phyloP scores from a whole-genome alignment of 1,140 invertebrate genomes.

The Diorhabda sublineata region DNA sequence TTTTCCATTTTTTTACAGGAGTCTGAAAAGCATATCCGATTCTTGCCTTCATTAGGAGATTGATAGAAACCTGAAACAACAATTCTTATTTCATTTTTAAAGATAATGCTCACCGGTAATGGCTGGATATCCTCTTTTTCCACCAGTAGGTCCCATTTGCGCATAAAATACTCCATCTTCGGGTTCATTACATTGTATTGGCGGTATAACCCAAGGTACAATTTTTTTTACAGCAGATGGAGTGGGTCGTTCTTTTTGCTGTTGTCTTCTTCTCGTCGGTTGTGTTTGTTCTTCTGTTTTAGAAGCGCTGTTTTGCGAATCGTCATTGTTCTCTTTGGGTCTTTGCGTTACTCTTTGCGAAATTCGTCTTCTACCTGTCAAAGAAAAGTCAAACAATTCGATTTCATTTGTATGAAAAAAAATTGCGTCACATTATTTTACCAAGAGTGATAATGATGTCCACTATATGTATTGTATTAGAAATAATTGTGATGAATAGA shows the following conservation, averaged over 20 bases:
- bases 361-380: background rate
- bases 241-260: slow-evolving; percentile 52
- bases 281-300: slow-evolving; percentile 16
- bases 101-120: slow-evolving; percentile 64
- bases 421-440: no score
- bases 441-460: no score
- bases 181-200: slow-evolving; percentile 83
- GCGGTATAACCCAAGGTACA: slow-evolving; percentile 77
- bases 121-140: slow-evolving; percentile 78
- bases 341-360: background rate
- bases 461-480: no score
- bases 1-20: no score
- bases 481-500: no score
- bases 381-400: no score
- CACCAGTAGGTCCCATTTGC: slow-evolving; percentile 86
- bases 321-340: background rate
- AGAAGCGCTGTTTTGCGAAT: slow-evolving; percentile 26
- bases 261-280: slow-evolving; percentile 5
- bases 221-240: slow-evolving; percentile 54
- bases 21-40: no score
- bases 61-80: no score
- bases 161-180: slow-evolving; percentile 87
- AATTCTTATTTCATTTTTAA: no score
- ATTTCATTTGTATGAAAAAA: no score
- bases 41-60: no score